A percentile compares a stretch with the other conserved stretches of the same genome.
Conservation (phyloP, 2,113 vertebrate species). For the Raphicerus campestris region DNA sequence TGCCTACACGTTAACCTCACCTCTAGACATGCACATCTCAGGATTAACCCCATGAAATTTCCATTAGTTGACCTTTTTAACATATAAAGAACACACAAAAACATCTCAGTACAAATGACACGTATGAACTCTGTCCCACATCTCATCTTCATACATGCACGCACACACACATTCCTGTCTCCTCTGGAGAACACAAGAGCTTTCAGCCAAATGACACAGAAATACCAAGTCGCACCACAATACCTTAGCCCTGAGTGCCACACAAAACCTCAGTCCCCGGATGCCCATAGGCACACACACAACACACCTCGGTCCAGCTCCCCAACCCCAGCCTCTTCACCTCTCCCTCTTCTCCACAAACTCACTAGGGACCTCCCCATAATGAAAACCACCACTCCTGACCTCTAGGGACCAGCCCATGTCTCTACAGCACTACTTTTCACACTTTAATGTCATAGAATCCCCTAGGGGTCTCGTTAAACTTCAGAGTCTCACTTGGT, state of each 20-base stretch:
- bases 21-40: not conserved
- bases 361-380: not conserved
- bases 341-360: not conserved
- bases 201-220: not conserved
- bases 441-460: not conserved
- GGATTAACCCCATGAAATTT: not conserved
- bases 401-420: not conserved
- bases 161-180: not conserved
- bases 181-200: not conserved
- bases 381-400: not conserved
- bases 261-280: fast-evolving
- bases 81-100: not conserved
- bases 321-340: not conserved
- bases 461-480: not conserved
- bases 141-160: not conserved
- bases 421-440: not conserved
- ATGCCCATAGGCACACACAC: not conserved
- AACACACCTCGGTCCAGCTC: not conserved
- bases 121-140: not conserved
- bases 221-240: not conserved
- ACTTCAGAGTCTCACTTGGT: not conserved
- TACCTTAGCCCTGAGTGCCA: not conserved
- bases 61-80: not conserved
- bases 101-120: not conserved
- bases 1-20: not conserved